Evolutionary conservation across 2,113 vertebrate species (phyloP).

Genomic region (Micromys minutus): DNA sequence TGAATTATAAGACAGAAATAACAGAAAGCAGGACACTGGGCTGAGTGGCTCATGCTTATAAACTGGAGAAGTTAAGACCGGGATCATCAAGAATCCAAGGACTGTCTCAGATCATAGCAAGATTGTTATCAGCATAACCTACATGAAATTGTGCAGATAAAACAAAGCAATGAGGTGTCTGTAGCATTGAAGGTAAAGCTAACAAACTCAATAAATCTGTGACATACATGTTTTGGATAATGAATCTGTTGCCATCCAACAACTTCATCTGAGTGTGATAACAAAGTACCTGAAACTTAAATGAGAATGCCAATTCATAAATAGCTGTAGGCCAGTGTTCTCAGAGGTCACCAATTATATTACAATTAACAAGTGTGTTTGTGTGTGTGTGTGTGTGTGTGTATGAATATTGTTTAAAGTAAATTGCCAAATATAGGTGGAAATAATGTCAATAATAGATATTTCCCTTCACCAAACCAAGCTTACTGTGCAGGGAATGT

Average conservation of each 20-base stretch:
- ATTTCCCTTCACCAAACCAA: neutral
- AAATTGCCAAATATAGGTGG: neutral
- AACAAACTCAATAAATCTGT: neutral
- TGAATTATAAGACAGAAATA: neutral
- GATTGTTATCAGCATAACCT: no score
- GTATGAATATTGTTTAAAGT: neutral
- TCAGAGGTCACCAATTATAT: neutral
- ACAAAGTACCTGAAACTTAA: neutral
- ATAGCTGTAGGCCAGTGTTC: neutral
- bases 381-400: neutral
- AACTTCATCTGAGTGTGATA: neutral
- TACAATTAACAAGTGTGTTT: neutral
- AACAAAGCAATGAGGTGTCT: neutral
- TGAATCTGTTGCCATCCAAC: neutral
- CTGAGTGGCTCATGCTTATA: neutral
- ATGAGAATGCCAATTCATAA: neutral
- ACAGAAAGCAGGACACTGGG: neutral
- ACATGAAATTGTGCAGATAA: neutral
- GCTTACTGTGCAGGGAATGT: neutral
- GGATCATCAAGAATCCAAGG: neutral
- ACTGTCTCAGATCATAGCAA: no score
- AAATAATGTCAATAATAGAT: neutral
- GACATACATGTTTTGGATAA: fast-evolving
- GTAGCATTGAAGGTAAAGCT: neutral
- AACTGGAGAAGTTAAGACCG: no score